Evolutionary conservation across 2,797 vertebrate genomes (phyloP).

Genomic region (Loris lydekkerianus): DNA sequence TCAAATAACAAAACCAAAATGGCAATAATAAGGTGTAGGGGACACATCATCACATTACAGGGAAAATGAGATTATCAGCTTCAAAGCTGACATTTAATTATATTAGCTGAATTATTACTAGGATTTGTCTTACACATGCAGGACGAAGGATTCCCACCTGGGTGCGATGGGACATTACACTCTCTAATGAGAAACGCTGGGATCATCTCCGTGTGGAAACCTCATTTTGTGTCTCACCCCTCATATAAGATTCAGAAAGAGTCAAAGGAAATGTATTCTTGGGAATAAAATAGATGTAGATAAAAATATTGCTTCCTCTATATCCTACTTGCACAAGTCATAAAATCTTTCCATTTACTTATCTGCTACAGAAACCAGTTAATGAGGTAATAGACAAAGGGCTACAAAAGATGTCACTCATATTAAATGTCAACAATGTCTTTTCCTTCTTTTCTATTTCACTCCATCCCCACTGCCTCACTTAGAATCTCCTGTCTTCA

Average conservation of each 20-base stretch:
- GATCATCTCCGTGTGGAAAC: neutral
- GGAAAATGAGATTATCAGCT: neutral
- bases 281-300: neutral
- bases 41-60: neutral
- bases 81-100: neutral
- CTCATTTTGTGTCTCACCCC: neutral
- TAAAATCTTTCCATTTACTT: neutral
- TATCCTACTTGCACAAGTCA: neutral
- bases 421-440: neutral
- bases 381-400: neutral
- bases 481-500: slow-evolving; percentile 1
- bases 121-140: neutral
- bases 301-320: neutral
- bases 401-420: neutral
- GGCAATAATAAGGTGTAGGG: neutral
- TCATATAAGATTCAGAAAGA: neutral
- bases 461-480: neutral
- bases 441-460: neutral
- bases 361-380: neutral
- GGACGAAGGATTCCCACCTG: neutral
- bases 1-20: neutral
- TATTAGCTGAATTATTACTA: neutral
- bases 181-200: neutral
- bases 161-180: neutral
- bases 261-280: neutral